Percentiles rank a stretch among this genome's conserved stretches.
These are phyloP conservation scores for Dryas iulia DNA, from an alignment of 1,140 invertebrate species.

Conservation along the genomic window DNA sequence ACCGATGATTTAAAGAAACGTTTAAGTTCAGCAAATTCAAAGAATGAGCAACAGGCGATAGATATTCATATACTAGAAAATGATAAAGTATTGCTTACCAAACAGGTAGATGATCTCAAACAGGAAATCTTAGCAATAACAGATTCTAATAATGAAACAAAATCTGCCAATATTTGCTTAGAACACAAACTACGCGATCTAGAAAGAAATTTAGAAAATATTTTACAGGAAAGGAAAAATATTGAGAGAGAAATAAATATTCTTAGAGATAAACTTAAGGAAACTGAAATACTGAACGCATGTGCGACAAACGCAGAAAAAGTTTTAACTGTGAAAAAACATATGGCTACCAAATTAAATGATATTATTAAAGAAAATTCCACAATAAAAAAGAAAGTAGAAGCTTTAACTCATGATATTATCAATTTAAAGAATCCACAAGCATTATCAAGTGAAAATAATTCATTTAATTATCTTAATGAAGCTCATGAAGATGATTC, in stretches of 20 bases:
- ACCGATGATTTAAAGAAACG: conserved; percentile 67
- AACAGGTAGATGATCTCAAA: conserved; percentile 67
- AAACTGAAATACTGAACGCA: conserved; percentile 35
- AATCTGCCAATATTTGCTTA: conserved; percentile 45
- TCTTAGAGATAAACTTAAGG: conserved; percentile 48
- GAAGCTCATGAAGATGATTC: conserved; percentile 34
- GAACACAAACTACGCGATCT: conserved; percentile 54
- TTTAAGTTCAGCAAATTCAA: conserved; percentile 52
- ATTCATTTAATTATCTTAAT: conserved; percentile 26
- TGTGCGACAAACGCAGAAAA: conserved; percentile 37
- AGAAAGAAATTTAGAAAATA: conserved; percentile 47
- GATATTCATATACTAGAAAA: conserved; percentile 74
- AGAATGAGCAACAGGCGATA: conserved; percentile 72
- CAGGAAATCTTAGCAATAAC: conserved; percentile 42
- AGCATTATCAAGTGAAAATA: conserved; percentile 40
- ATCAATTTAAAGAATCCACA: conserved; percentile 36
- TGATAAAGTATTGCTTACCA: conserved; percentile 72
- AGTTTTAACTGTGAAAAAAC: conserved; percentile 33
- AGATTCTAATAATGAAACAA: conserved; percentile 46
- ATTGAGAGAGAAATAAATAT: conserved; percentile 46
- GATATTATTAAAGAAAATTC: conserved; percentile 42
- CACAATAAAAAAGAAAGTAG: conserved; percentile 38
- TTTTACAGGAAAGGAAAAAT: conserved; percentile 51
- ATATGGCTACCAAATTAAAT: conserved; percentile 35
- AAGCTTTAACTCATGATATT: conserved; percentile 39